A percentile compares a stretch with the other conserved stretches of the same genome.
Evolutionary conservation across 2,797 vertebrate genomes (phyloP).

Genomic region (Ambastaia sidthimunki): DNA sequence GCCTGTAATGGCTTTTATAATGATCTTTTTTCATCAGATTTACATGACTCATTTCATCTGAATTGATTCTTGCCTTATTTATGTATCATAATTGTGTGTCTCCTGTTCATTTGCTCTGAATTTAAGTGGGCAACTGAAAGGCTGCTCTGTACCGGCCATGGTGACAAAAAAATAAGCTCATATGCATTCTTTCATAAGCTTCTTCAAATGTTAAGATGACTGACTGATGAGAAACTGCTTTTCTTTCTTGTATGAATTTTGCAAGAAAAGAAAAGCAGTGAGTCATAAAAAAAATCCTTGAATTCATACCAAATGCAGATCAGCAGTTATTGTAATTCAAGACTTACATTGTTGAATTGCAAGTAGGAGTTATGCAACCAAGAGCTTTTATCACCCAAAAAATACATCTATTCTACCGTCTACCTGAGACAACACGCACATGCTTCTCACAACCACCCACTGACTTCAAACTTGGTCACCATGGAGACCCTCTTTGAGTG

Average conservation of each 20-base stretch:
- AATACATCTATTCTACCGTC: constrained; percentile 43
- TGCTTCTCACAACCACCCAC: constrained; percentile 59
- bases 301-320: constrained; percentile 17
- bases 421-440: constrained; percentile 49
- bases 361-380: constrained; percentile 33
- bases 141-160: no score
- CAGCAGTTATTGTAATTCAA: constrained; percentile 31
- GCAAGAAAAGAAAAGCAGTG: not conserved
- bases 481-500: constrained; percentile 84
- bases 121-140: not conserved
- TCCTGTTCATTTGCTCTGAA: constrained; percentile 1
- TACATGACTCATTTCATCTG: not conserved
- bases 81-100: not conserved
- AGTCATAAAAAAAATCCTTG: constrained; percentile 48
- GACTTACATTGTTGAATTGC: constrained; percentile 16
- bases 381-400: constrained; percentile 40
- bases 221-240: not conserved
- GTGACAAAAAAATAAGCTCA: not conserved
- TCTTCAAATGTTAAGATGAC: constrained; percentile 1
- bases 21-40: not conserved
- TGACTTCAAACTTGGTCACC: constrained; percentile 77
- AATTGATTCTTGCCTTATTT: no score
- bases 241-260: not conserved
- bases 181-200: constrained; percentile 14
- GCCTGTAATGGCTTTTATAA: not conserved